Percentiles rank a stretch among this genome's conserved stretches.
phyloP scores from a whole-genome alignment of 64 coral and sea anemone species.

The Pachyseris speciosa region DNA sequence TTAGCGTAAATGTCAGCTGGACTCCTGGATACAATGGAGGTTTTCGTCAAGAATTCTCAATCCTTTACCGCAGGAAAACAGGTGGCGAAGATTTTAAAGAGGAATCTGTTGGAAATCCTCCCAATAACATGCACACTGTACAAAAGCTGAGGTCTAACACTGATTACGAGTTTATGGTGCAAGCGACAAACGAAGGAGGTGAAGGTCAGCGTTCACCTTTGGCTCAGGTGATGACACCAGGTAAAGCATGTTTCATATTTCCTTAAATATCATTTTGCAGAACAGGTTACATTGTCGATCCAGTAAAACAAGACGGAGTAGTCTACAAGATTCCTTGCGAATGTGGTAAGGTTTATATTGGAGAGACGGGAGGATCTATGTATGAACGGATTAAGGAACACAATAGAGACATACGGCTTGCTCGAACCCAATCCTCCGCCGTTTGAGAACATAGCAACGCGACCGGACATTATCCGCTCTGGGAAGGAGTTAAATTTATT shows the following conservation, averaged over 20 bases:
- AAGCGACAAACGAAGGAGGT: slow-evolving; percentile 60
- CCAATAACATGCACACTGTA: slow-evolving; percentile 19
- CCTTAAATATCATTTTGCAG: not conserved
- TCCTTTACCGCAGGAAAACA: slow-evolving; percentile 46
- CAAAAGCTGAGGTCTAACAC: slow-evolving; percentile 65
- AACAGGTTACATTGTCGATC: not conserved
- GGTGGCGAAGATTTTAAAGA: not conserved
- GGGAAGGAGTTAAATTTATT: too few species aligned
- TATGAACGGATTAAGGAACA: too few species aligned
- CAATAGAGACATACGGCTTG: too few species aligned
- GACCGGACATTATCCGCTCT: too few species aligned
- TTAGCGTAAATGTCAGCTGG: slow-evolving; percentile 85
- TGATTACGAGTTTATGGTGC: slow-evolving; percentile 63
- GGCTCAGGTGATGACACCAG: slow-evolving; percentile 47
- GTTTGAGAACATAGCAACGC: too few species aligned
- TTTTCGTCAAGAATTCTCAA: slow-evolving; percentile 58
- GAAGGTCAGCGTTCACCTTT: not conserved
- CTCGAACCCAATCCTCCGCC: too few species aligned
- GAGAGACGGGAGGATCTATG: too few species aligned
- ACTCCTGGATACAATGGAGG: slow-evolving; percentile 84
- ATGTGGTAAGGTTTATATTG: too few species aligned
- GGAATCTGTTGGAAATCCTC: slow-evolving; percentile 27
- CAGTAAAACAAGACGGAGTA: not conserved
- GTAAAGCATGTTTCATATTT: not conserved
- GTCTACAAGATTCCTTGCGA: too few species aligned